A percentile compares a stretch with the other conserved stretches of the same genome.
These are phyloP conservation scores for Zootoca vivipara DNA, from an alignment of 2,113 vertebrate species.

Conservation along the genomic window DNA sequence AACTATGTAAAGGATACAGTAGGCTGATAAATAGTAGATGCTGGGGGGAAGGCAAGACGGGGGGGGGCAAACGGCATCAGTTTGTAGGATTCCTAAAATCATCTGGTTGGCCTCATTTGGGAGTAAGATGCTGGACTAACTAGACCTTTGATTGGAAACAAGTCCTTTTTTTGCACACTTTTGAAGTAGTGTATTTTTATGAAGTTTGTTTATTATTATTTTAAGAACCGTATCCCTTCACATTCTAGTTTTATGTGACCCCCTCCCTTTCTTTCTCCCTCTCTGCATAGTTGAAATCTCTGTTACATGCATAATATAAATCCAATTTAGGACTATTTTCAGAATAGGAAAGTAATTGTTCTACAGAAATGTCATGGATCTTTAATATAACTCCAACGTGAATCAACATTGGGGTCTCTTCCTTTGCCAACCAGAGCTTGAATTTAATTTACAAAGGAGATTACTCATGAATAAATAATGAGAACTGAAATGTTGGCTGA, in stretches of 20 bases:
- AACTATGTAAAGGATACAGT: background rate
- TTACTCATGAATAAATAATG: slow-evolving; percentile 54
- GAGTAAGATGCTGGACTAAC: background rate
- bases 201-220: background rate
- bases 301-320: slow-evolving; percentile 34
- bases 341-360: slow-evolving; percentile 26
- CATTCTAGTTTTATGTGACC: background rate
- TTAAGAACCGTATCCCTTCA: background rate
- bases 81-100: too few relatives aligned
- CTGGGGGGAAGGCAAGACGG: background rate
- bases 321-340: slow-evolving; percentile 38
- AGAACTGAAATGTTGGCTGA: slow-evolving; percentile 50
- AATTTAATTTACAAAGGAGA: slow-evolving; percentile 38
- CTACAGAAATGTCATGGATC: slow-evolving; percentile 27
- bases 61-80: background rate
- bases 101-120: background rate
- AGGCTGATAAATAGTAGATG: background rate
- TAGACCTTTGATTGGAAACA: background rate
- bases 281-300: slow-evolving; percentile 8
- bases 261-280: background rate
- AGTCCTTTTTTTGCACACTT: background rate
- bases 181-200: background rate
- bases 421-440: slow-evolving; percentile 33
- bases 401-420: slow-evolving; percentile 34
- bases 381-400: slow-evolving; percentile 34